These are phyloP conservation scores for Phasianus colchicus DNA, from an alignment of 2,113 vertebrate species.

Conservation along the genomic window DNA sequence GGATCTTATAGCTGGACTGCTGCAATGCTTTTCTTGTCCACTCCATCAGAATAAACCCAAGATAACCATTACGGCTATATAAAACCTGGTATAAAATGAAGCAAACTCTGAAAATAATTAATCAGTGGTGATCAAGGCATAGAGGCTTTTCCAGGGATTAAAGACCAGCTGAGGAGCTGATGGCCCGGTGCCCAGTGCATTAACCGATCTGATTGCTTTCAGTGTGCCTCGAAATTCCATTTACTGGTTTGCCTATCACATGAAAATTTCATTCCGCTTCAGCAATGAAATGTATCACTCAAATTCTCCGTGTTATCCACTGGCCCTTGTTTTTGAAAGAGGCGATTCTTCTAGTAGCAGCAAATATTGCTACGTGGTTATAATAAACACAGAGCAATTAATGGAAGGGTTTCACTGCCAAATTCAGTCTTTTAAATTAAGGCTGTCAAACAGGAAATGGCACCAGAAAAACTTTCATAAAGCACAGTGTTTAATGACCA, in stretches of 20 bases:
- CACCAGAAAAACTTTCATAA: conserved; percentile 8
- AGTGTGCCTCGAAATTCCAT: conserved; percentile 16
- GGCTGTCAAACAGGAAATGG: conserved; percentile 11
- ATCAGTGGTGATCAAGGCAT: conserved; percentile 48
- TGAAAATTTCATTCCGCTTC: conserved; percentile 20
- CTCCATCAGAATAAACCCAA: conserved; percentile 26
- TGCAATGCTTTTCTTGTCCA: not conserved
- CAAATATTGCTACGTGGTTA: not conserved
- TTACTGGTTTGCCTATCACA: conserved; percentile 17
- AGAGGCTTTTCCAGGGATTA: conserved; percentile 51
- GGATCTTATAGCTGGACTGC: conserved; percentile 50
- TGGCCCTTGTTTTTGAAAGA: not conserved
- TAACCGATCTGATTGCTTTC: conserved; percentile 42
- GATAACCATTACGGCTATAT: conserved; percentile 28
- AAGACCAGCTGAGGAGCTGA: conserved; percentile 4
- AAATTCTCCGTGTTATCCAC: not conserved
- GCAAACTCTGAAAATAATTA: conserved; percentile 66
- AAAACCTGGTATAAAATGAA: conserved; percentile 43
- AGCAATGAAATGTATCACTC: conserved; percentile 13
- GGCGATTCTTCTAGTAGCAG: not conserved
- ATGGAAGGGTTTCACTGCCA: not conserved
- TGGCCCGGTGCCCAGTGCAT: conserved; percentile 54
- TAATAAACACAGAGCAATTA: conserved; percentile 17
- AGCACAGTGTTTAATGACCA: not conserved
- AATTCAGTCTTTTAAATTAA: conserved; percentile 32